Evolutionary conservation across 2,113 vertebrate species (phyloP).

Genomic region (Jaculus jaculus): DNA sequence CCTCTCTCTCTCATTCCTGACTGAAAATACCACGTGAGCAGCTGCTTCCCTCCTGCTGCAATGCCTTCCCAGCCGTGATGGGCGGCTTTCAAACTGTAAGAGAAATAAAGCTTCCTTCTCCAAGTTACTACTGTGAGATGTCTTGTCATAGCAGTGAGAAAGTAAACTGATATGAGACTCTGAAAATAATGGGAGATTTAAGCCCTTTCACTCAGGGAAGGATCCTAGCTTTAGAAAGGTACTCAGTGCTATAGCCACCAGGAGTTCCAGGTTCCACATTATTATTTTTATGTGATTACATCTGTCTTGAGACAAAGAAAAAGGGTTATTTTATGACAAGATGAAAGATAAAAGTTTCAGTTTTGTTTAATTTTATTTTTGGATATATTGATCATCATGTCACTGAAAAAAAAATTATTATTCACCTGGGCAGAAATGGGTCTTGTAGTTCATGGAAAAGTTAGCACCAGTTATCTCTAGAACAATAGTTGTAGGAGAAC

Average conservation of each 20-base stretch:
- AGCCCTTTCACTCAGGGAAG: not conserved
- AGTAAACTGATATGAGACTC: no score
- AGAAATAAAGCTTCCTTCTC: no score
- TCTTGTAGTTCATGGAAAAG: not conserved
- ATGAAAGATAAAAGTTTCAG: not conserved
- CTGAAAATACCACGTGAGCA: no score
- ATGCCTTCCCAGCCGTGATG: no score
- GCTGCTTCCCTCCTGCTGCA: no score
- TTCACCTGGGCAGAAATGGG: not conserved
- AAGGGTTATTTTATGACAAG: not conserved
- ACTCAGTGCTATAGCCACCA: not conserved
- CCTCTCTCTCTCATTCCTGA: no score
- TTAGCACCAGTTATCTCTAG: not conserved
- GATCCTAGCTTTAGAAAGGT: not conserved
- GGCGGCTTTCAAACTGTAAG: no score
- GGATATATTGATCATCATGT: not conserved
- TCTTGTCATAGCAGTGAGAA: no score
- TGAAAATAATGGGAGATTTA: no score
- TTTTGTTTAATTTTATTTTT: not conserved
- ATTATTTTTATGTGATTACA: not conserved
- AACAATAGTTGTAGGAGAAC: not conserved
- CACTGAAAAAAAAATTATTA: not conserved
- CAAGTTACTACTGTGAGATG: no score
- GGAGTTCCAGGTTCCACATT: not conserved
- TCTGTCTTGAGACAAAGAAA: not conserved